phyloP scores from a whole-genome alignment of 2,888 invertebrate genomes.

The Drosophila helvetica region DNA sequence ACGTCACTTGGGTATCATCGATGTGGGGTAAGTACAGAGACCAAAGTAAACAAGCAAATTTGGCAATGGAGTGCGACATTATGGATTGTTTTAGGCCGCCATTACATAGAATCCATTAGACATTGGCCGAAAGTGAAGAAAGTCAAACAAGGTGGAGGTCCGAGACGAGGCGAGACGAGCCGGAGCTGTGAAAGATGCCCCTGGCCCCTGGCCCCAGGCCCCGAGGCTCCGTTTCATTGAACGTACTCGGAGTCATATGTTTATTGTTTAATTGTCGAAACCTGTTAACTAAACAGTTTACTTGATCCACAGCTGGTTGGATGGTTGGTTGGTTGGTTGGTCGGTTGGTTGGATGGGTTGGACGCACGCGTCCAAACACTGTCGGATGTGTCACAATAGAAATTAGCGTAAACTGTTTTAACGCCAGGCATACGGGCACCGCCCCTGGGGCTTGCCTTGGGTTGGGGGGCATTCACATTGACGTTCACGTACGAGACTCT shows the following conservation, averaged over 20 bases:
- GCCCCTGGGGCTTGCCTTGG: slow-evolving; percentile 47
- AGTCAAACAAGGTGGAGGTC: slow-evolving; percentile 41
- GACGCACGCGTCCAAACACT: slow-evolving; percentile 57
- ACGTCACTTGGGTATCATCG: slow-evolving; percentile 55
- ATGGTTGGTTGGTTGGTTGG: background rate
- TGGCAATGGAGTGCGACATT: slow-evolving; percentile 57
- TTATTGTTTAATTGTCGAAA: slow-evolving; percentile 67
- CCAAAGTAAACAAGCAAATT: slow-evolving; percentile 57
- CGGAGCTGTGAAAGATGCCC: slow-evolving; percentile 51
- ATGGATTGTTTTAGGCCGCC: slow-evolving; percentile 34
- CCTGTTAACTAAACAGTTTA: slow-evolving; percentile 59
- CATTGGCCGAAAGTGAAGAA: slow-evolving; percentile 67
- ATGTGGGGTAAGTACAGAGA: slow-evolving; percentile 45
- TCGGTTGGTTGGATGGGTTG: no score
- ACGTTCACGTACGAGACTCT: slow-evolving; percentile 28
- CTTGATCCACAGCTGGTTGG: slow-evolving; percentile 46
- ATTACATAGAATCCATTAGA: slow-evolving; percentile 75
- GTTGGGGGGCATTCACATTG: slow-evolving; percentile 2
- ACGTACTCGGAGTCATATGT: slow-evolving; percentile 35
- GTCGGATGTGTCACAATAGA: slow-evolving; percentile 70
- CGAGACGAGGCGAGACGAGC: no score
- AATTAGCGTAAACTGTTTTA: slow-evolving; percentile 80
- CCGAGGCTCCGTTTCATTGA: slow-evolving; percentile 57
- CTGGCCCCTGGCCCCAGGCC: slow-evolving; percentile 57
- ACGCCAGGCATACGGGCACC: slow-evolving; percentile 50